Conservation (phyloP, 2,888 invertebrate genomes). For the Scaeva pyrastri region DNA sequence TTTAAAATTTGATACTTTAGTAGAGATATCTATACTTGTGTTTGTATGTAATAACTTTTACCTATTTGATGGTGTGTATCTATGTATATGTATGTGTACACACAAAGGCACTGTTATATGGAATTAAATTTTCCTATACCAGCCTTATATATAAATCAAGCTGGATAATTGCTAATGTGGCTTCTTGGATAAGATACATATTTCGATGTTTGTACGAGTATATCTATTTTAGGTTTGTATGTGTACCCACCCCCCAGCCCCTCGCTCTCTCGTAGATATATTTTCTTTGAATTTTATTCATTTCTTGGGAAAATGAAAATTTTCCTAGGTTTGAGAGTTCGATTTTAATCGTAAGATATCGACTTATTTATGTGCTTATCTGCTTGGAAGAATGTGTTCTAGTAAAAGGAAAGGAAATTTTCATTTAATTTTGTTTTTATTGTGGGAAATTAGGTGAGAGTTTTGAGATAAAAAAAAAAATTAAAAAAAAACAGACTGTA, state of each 20-base stretch:
- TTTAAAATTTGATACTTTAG: slow-evolving; percentile 63
- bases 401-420: background rate
- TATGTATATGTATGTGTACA: background rate
- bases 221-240: background rate
- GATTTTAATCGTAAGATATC: slow-evolving; percentile 23
- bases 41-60: too few relatives aligned
- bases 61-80: background rate
- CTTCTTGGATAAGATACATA: slow-evolving; percentile 4
- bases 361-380: background rate
- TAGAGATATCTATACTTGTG: background rate
- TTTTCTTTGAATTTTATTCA: slow-evolving; percentile 34
- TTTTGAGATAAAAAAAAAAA: background rate
- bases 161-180: slow-evolving; percentile 71
- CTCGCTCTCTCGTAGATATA: too few relatives aligned
- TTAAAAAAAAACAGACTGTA: background rate
- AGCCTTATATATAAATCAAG: slow-evolving; percentile 65
- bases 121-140: slow-evolving; percentile 21
- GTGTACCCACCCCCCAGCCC: too few relatives aligned
- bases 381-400: too few relatives aligned
- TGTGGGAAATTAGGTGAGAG: slow-evolving; percentile 1
- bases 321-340: background rate
- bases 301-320: slow-evolving; percentile 23
- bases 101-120: slow-evolving; percentile 9
- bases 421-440: background rate
- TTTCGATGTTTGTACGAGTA: background rate